phyloP scores from a whole-genome alignment of 2,113 vertebrate species.

The Apteryx mantelli region DNA sequence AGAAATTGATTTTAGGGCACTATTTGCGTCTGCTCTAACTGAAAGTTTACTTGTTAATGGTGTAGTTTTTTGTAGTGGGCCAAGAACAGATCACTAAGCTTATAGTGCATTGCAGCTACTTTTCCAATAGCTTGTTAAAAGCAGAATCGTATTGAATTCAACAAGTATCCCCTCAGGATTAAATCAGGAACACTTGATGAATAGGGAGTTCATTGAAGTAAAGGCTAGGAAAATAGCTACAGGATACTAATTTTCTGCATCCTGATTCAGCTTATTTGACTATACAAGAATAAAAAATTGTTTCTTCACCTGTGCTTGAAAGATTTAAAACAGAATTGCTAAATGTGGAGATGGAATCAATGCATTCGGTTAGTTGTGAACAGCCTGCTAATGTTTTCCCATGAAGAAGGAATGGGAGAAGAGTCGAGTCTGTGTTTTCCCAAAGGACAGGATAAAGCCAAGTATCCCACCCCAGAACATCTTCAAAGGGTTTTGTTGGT shows the following conservation, averaged over 20 bases:
- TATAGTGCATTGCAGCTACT: not conserved
- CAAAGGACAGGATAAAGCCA: not conserved
- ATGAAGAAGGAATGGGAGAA: not conserved
- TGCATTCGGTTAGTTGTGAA: not conserved
- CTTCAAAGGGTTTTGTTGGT: not conserved
- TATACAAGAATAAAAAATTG: not conserved
- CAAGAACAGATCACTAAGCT: not conserved
- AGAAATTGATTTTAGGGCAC: not conserved
- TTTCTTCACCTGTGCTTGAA: not conserved
- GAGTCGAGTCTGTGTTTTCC: not conserved
- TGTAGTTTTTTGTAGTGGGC: fast-evolving
- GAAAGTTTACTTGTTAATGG: not conserved
- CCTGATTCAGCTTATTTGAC: not conserved
- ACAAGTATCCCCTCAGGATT: not conserved
- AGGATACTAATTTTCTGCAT: not conserved
- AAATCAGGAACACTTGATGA: not conserved
- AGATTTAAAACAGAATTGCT: not conserved
- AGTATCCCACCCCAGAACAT: not conserved
- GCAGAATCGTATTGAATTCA: not conserved
- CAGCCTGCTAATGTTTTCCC: not conserved
- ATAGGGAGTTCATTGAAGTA: not conserved
- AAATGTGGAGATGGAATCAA: not conserved
- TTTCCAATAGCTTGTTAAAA: not conserved
- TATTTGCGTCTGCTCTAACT: not conserved
- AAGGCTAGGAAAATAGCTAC: not conserved